phyloP scores from a whole-genome alignment of 2,797 vertebrate genomes.

The Rhinophrynus dorsalis region DNA sequence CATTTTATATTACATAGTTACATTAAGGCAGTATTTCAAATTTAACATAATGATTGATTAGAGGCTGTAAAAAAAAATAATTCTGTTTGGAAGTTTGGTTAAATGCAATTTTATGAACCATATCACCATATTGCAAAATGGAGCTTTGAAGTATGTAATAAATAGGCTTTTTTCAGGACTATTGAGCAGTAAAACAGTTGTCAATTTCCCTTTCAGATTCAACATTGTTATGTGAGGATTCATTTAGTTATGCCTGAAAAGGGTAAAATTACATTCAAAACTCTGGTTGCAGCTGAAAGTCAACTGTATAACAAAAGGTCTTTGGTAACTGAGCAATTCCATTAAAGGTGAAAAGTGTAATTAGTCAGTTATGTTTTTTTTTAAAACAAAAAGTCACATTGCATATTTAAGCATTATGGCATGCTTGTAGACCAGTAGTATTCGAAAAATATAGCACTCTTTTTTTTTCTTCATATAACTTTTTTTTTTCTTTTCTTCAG shows the following conservation, averaged over 20 bases:
- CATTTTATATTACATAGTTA: conserved; percentile 41
- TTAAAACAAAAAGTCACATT: no score
- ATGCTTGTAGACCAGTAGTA: no score
- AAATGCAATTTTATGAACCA: conserved; percentile 39
- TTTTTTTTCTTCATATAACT: no score
- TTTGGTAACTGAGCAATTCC: background rate
- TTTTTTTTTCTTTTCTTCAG: no score
- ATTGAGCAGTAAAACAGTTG: conserved; percentile 39
- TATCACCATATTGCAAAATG: conserved; percentile 34
- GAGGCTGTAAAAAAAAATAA: conserved; percentile 36
- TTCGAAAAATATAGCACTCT: no score
- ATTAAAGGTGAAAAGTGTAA: background rate
- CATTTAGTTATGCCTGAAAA: conserved; percentile 17
- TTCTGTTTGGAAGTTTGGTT: conserved; percentile 34
- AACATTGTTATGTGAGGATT: conserved; percentile 22
- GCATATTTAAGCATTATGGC: no score
- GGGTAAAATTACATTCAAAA: background rate
- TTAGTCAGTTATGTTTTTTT: background rate
- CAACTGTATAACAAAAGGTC: background rate
- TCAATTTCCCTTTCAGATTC: conserved; percentile 29
- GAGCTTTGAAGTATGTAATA: conserved; percentile 31
- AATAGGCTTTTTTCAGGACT: conserved; percentile 31
- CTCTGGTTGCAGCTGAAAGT: background rate
- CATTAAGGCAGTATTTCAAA: conserved; percentile 31
- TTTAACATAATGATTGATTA: conserved; percentile 38